Evolutionary conservation across 92 coral and sea anemone genomes (phyloP).

Genomic region (Paramuricea clavata): DNA sequence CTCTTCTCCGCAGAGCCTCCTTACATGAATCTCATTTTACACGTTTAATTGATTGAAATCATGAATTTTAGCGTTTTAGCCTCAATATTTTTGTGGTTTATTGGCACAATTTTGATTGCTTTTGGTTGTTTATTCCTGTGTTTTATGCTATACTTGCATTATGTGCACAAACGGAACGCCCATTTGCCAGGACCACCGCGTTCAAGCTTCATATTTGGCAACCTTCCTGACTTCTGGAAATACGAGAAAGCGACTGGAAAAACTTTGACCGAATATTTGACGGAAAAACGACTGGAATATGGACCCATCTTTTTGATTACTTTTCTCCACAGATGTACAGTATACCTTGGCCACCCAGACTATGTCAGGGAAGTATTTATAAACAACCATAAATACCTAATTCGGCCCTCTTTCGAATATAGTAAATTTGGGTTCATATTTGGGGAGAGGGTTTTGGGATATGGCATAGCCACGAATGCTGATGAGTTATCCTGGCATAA

Average conservation of each 20-base stretch:
- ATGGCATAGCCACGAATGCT: background rate
- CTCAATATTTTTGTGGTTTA: too few relatives aligned
- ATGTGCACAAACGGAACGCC: background rate
- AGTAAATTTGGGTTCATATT: background rate
- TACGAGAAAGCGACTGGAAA: background rate
- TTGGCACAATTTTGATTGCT: too few relatives aligned
- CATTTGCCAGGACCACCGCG: conserved; percentile 1
- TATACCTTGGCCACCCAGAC: background rate
- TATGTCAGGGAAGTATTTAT: background rate
- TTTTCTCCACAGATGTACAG: background rate
- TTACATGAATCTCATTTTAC: too few relatives aligned
- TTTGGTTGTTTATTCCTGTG: too few relatives aligned
- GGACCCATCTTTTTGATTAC: background rate
- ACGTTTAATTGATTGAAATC: too few relatives aligned
- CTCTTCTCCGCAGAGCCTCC: too few relatives aligned
- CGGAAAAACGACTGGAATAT: background rate
- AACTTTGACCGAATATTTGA: background rate
- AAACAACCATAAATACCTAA: background rate
- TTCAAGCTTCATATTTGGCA: too few relatives aligned
- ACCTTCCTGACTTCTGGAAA: background rate
- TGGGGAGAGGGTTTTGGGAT: background rate
- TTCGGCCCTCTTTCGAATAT: background rate
- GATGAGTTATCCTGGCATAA: background rate
- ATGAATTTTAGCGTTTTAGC: too few relatives aligned
- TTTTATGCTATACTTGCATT: too few relatives aligned